These are phyloP conservation scores for Dinocampus coccinellae DNA, from an alignment of 2,888 invertebrate species.

Conservation along the genomic window DNA sequence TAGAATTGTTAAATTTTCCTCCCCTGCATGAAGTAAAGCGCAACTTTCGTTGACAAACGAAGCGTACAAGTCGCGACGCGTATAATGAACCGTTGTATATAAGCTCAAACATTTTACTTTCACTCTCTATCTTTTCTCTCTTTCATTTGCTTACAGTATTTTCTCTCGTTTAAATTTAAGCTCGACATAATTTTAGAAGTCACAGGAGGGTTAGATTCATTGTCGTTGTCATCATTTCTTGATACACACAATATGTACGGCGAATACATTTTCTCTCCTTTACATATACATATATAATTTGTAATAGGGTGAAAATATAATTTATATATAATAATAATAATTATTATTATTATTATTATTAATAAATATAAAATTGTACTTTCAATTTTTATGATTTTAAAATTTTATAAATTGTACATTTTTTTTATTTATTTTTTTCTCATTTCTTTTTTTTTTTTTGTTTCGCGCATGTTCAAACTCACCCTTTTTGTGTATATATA, in stretches of 20 bases:
- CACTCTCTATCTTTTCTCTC: neutral
- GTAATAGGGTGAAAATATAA: too few species aligned
- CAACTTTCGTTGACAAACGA: slow-evolving; percentile 68
- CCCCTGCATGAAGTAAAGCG: slow-evolving; percentile 32
- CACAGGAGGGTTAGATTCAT: neutral
- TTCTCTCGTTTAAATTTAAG: slow-evolving; percentile 51
- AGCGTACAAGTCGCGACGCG: slow-evolving; percentile 66
- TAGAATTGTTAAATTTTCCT: neutral
- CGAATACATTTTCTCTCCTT: neutral
- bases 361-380: too few species aligned
- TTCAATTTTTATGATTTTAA: too few species aligned
- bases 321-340: neutral
- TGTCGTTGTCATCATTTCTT: neutral
- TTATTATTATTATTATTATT: too few species aligned
- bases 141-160: slow-evolving; percentile 50
- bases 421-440: neutral
- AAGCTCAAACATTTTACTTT: slow-evolving; percentile 44
- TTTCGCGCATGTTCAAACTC: neutral
- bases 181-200: slow-evolving; percentile 37
- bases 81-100: slow-evolving; percentile 67
- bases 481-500: neutral
- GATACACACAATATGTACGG: too few species aligned
- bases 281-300: neutral
- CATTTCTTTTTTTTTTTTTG: neutral
- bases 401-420: too few species aligned